A percentile compares a stretch with the other conserved stretches of the same genome.
Evolutionary conservation across 2,888 invertebrate species (phyloP).

Genomic region (Strigamia transsilvanica): DNA sequence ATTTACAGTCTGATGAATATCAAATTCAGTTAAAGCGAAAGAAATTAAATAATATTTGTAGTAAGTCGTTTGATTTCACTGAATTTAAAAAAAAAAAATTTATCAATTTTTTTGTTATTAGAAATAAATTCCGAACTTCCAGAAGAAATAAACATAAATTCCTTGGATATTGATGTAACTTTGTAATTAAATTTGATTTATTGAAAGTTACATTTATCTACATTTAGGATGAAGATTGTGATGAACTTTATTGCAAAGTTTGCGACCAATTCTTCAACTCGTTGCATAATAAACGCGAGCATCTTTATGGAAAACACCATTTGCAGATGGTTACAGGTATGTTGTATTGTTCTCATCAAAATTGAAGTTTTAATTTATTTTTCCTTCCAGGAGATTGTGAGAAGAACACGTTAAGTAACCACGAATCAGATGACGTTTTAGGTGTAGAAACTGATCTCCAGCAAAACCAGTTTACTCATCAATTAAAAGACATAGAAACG

Average conservation of each 20-base stretch:
- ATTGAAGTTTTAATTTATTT: background rate
- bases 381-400: background rate
- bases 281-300: conserved; percentile 70
- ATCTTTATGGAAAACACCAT: conserved; percentile 70
- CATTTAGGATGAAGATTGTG: conserved; percentile 69
- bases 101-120: background rate
- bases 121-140: background rate
- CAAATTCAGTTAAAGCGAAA: conserved; percentile 68
- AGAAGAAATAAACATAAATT: background rate
- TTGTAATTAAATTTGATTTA: conserved; percentile 3
- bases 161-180: conserved; percentile 62
- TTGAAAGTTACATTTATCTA: conserved; percentile 11
- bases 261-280: conserved; percentile 71
- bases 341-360: background rate
- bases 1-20: conserved; percentile 69
- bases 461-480: background rate
- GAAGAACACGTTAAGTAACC: background rate
- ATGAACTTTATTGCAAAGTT: conserved; percentile 69
- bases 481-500: background rate
- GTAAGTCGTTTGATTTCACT: conserved; percentile 55
- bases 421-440: background rate
- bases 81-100: too few relatives aligned
- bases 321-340: conserved; percentile 65
- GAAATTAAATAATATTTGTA: conserved; percentile 62
- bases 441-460: conserved; percentile 10